Evolutionary conservation across 2,113 vertebrate genomes (phyloP), one percentile per base, ranked within the genome.

Genomic region (Melanotaenia duboulayi): DNA sequence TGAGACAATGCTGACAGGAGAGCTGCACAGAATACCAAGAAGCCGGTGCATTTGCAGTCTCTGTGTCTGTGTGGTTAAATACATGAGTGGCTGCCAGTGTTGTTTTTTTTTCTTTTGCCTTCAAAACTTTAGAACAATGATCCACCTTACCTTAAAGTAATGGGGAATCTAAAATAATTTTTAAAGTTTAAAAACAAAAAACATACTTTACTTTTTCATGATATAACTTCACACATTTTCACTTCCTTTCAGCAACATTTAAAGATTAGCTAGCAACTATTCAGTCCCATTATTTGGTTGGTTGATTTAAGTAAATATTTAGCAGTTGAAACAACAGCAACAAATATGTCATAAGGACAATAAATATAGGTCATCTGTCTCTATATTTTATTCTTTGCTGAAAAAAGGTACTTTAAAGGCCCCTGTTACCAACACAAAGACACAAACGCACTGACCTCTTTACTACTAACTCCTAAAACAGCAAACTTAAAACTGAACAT

Each of bases 1-100:
- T 79, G 78, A 77, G 55, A 70, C 74, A 81, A 80, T 58, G 68
- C 56, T 35, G 25, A 65, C 59, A 55, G 39, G 80, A 51, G 58
- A 35, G 22, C 76, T 60, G 14, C 50, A 54, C 23, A 22, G 78
- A 63, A 68, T 23, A 70, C 28, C 13, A 57, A 83, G 39, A 49
- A 55, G 37, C 16, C 5, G 17, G 11, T n/a, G 16, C 44, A 51
- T 59, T 46, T 52, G 46, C 35, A 60, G 48, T 22, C 39, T 14
- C 22, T 48, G 68, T 49, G 7, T 54, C n/a, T 16, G 58, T 50
- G 14, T 57, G 65, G 55, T 32, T 48, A 48, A 55, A 46, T 19
- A 13, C 37, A 40, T 44, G 65, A 37, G 44, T 44, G 39, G 11
- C 46, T 39, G 54, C 20, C 35, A 2, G 35, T 37, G 4, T 48